phyloP scores from a whole-genome alignment of 2,797 vertebrate genomes.

The Tenualosa ilisha region DNA sequence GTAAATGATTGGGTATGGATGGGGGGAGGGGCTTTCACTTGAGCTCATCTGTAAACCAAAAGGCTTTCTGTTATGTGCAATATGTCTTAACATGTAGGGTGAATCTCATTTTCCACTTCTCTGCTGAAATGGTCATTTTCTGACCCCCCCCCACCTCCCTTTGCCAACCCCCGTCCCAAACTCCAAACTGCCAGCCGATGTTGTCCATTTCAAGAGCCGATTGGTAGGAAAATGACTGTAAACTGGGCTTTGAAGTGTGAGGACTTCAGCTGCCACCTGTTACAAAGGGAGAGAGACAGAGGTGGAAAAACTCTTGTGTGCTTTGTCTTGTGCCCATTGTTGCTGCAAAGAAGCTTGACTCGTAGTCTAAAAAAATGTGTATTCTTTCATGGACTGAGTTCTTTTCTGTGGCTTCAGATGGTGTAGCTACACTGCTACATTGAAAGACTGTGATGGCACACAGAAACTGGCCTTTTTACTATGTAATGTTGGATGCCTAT shows the following conservation, averaged over 20 bases:
- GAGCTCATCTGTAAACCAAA: conserved; percentile 66
- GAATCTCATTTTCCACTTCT: conserved; percentile 39
- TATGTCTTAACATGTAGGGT: conserved; percentile 62
- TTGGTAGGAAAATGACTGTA: conserved; percentile 39
- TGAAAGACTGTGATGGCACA: conserved; percentile 3
- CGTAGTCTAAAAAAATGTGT: no score
- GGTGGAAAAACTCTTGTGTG: background rate
- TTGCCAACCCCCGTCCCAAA: background rate
- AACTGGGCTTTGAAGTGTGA: conserved; percentile 40
- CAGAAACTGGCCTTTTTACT: background rate
- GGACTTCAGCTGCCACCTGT: conserved; percentile 40
- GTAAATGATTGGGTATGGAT: conserved; percentile 34
- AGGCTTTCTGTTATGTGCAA: conserved; percentile 67
- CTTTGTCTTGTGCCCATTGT: background rate
- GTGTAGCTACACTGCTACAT: background rate
- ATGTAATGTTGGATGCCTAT: background rate
- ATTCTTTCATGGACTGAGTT: no score
- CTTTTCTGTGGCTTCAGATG: background rate
- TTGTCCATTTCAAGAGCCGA: conserved; percentile 41
- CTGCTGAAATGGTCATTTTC: background rate
- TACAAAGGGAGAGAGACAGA: conserved; percentile 5
- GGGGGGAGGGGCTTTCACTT: conserved; percentile 61
- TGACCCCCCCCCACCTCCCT: conserved; percentile 10
- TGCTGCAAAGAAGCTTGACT: conserved; percentile 2
- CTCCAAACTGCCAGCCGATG: conserved; percentile 50